Conservation (phyloP, 2,113 vertebrate genomes). For the Myotis yumanensis region DNA sequence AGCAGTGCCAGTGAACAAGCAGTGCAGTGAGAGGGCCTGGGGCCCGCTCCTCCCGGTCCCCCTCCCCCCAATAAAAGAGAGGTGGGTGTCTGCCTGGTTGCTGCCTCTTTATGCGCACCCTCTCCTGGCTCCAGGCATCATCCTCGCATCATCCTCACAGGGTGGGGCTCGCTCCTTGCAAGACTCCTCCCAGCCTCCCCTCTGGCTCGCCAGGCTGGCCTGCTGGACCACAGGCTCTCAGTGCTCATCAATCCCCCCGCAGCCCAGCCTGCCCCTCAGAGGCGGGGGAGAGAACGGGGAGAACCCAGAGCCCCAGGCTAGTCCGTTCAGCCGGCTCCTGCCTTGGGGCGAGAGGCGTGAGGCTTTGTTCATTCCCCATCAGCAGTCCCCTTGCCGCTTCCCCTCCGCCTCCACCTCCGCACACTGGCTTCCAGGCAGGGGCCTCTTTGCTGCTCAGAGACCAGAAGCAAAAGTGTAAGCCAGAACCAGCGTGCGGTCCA, state of each 20-base stretch:
- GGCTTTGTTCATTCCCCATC: not conserved
- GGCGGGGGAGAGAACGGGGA: not conserved
- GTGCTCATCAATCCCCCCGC: not conserved
- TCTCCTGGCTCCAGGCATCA: not conserved
- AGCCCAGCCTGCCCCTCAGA: not conserved
- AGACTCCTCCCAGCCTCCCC: not conserved
- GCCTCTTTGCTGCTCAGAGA: not conserved
- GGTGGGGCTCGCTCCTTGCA: too few relatives aligned
- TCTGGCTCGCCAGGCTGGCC: not conserved
- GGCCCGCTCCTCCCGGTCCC: not conserved
- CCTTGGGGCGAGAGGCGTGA: not conserved
- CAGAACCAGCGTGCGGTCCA: not conserved
- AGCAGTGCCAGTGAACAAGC: conserved; percentile 92
- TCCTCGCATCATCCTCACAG: too few relatives aligned
- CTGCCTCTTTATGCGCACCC: not conserved
- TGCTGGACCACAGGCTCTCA: too few relatives aligned
- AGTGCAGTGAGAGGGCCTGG: conserved; percentile 87
- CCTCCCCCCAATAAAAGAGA: conserved; percentile 66
- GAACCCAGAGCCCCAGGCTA: not conserved
- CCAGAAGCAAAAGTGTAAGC: not conserved
- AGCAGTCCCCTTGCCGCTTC: too few relatives aligned
- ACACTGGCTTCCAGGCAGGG: not conserved
- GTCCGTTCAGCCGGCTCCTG: not conserved
- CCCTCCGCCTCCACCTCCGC: not conserved
- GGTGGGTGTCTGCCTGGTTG: conserved; percentile 60